Percentiles rank a stretch among this genome's conserved stretches.
These are phyloP conservation scores for Microdon myrmicae DNA, from an alignment of 2,888 invertebrate genomes.

Conservation along the genomic window DNA sequence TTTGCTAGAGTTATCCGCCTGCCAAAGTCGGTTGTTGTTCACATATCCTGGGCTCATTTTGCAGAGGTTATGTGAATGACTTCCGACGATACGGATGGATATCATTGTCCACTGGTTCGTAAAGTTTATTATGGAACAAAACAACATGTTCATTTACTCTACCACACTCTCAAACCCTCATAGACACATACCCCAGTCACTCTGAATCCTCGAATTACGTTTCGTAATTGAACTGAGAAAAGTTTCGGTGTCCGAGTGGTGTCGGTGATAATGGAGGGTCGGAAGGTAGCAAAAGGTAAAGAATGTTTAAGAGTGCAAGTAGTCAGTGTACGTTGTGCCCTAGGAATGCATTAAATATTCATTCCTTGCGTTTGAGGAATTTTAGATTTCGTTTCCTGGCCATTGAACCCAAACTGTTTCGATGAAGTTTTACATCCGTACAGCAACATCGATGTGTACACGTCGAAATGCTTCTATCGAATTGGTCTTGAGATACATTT, in stretches of 20 bases:
- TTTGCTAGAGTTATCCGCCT: background rate
- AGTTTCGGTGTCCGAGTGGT: slow-evolving; percentile 19
- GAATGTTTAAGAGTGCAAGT: slow-evolving; percentile 47
- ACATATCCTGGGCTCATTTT: slow-evolving; percentile 36
- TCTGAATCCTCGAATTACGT: slow-evolving; percentile 36
- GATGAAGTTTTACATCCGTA: slow-evolving; percentile 17
- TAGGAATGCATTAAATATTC: slow-evolving; percentile 49
- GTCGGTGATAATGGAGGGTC: slow-evolving; percentile 11
- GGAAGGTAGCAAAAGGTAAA: slow-evolving; percentile 36
- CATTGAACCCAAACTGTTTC: slow-evolving; percentile 21
- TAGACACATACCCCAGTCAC: slow-evolving; percentile 4
- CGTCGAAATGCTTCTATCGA: slow-evolving; percentile 14
- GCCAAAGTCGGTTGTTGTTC: slow-evolving; percentile 32
- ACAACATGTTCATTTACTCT: slow-evolving; percentile 41
- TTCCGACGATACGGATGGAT: slow-evolving; percentile 50
- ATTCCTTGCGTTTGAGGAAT: slow-evolving; percentile 45
- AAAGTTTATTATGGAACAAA: slow-evolving; percentile 51
- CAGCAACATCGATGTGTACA: background rate
- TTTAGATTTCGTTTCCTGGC: slow-evolving; percentile 29
- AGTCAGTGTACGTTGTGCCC: slow-evolving; percentile 44
- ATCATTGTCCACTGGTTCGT: slow-evolving; percentile 52
- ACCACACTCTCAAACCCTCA: background rate
- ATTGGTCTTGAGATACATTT: too few relatives aligned
- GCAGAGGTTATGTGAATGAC: slow-evolving; percentile 50
- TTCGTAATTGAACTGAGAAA: slow-evolving; percentile 47